Evolutionary conservation across 1,140 invertebrate genomes (phyloP).

Genomic region (Cepaea nemoralis): DNA sequence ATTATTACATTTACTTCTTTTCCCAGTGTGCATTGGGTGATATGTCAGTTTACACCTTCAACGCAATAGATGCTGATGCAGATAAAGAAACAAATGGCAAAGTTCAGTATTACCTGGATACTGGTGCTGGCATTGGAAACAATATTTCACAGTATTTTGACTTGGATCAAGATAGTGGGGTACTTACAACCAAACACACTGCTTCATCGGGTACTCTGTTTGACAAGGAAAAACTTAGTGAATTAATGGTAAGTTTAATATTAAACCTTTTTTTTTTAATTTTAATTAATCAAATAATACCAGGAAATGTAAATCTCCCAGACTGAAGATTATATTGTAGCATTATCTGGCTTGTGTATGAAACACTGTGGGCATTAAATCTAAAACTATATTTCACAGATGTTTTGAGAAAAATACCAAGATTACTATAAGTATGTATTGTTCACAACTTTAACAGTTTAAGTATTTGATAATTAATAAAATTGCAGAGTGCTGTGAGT

Average conservation of each 20-base stretch:
- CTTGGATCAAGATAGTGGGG: slow-evolving; percentile 23
- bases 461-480: too few species aligned
- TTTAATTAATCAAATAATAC: too few species aligned
- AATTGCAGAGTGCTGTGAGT: too few species aligned
- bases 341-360: too few species aligned
- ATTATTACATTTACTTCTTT: slow-evolving; percentile 5
- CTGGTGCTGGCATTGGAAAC: background rate
- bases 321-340: too few species aligned
- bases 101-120: slow-evolving; percentile 38
- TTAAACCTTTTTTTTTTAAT: background rate
- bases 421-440: too few species aligned
- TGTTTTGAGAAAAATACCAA: too few species aligned
- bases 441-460: too few species aligned
- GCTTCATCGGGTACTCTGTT: background rate
- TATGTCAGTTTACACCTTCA: slow-evolving; percentile 20
- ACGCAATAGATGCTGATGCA: slow-evolving; percentile 41
- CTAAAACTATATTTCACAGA: too few species aligned
- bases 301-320: too few species aligned
- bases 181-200: background rate
- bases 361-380: too few species aligned
- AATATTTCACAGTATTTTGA: slow-evolving; percentile 26
- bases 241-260: background rate
- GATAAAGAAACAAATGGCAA: slow-evolving; percentile 43
- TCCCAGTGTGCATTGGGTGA: slow-evolving; percentile 31
- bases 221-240: background rate